Base-by-base conservation (phyloP, 1,140 invertebrate species). In the Saccostrea echinata region DNA sequence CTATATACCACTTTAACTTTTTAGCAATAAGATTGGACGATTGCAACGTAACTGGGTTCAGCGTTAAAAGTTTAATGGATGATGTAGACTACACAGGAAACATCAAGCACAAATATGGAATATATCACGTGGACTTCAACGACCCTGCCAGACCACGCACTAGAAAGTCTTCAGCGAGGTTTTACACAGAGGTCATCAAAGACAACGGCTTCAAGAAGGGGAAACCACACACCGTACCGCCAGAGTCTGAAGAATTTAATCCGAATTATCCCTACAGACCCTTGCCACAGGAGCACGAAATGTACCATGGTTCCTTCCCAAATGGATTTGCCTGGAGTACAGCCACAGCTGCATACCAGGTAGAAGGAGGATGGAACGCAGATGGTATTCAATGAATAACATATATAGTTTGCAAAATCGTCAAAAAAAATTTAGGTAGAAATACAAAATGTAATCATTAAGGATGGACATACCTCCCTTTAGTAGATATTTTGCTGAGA, bases 21-120 rank as follows among this genome's bases (percentile, higher is more conserved):
- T 96, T 97, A 13, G 96, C 97, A 8, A 91, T 96, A 43, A 94
- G 96, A 21, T 18, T 64, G 18, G 96, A 97, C 90, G 95, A 96
- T 0, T 96, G 96, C 61, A 96, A 96, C 33, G 96, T 98, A 0
- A 93, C 95, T 33, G 96, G 95, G 0, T 97, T 97, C 92, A 96
- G 96, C 0, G 94, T 96, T 82, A 97, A 97, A 97, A 97, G 96
- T 89, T 93, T 98, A 0, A 93, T 97, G 84, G 97, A 98, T 89
- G 97, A 97, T 92, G 97, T 97, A 92, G 97, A 98, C 94, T 98
- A 97, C 97, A 93, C 93, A 0, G 91, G 68, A 51, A 95, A 95
- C 1, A 95, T 94, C 90, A 91, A 84, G 0, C 94, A 96, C 87
- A 96, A 96, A 90, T 97, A 97, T 92, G 97, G 97, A 1, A 91